Conservation (phyloP, 2,797 vertebrate genomes). For the Protonibea diacanthus region DNA sequence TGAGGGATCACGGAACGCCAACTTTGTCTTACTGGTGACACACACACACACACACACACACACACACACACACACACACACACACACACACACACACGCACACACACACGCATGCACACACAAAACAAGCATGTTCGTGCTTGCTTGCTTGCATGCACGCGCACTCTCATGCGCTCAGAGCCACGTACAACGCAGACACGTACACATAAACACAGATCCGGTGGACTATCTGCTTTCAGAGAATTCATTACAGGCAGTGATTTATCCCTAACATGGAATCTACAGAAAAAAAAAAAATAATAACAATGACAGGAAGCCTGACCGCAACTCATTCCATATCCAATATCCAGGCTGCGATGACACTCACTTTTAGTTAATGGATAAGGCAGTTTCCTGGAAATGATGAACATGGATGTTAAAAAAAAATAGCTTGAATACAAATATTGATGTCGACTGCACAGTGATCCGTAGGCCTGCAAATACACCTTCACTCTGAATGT, state of each 20-base stretch:
- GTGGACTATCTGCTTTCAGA: constrained; percentile 42
- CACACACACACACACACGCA: constrained; percentile 25
- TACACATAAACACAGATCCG: constrained; percentile 28
- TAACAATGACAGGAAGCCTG: constrained; percentile 31
- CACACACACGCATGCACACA: background rate
- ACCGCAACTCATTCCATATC: constrained; percentile 9
- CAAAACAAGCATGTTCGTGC: constrained; percentile 51
- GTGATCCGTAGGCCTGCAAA: constrained; percentile 53
- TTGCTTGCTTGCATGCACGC: constrained; percentile 34
- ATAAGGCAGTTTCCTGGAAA: constrained; percentile 49
- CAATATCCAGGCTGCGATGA: constrained; percentile 20
- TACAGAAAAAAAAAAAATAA: background rate
- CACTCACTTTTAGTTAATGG: constrained; percentile 52
- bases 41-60: constrained; percentile 7
- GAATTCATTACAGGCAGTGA: constrained; percentile 42
- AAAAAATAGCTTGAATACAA: constrained; percentile 46
- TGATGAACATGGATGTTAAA: constrained; percentile 34
- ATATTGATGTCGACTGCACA: constrained; percentile 42
- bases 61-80: constrained; percentile 11
- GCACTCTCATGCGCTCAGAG: constrained; percentile 11
- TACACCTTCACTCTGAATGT: constrained; percentile 47
- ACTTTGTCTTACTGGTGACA: constrained; percentile 75
- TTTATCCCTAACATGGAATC: constrained; percentile 10
- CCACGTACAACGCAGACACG: constrained; percentile 35
- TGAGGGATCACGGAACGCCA: constrained; percentile 69